Percentiles rank a stretch among this genome's conserved stretches.
Conservation (phyloP, 1,140 invertebrate species). For the Nasonia giraulti region DNA sequence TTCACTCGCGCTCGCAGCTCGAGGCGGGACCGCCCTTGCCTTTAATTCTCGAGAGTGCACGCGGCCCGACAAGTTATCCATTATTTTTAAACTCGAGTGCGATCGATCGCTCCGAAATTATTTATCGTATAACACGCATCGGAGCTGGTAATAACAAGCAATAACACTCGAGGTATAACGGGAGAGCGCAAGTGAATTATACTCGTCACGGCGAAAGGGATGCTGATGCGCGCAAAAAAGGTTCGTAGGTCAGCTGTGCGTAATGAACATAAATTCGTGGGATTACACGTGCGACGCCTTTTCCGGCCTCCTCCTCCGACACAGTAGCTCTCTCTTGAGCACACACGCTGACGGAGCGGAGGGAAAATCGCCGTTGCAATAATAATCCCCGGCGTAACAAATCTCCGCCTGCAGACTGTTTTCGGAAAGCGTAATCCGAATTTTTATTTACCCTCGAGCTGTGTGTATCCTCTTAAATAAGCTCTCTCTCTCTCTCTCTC, state of each 20-base stretch:
- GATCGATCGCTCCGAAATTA: no score
- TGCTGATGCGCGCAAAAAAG: background rate
- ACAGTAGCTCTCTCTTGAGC: background rate
- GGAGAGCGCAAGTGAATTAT: background rate
- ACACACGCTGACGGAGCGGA: background rate
- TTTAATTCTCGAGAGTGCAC: background rate
- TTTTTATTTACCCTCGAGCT: background rate
- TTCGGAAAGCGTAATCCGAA: background rate
- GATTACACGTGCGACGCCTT: constrained; percentile 19
- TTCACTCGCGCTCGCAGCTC: background rate
- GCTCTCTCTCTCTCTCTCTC: no score
- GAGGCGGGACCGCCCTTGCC: background rate
- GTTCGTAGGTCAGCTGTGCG: no score
- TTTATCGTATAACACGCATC: background rate
- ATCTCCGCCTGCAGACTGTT: background rate
- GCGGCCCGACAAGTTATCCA: background rate
- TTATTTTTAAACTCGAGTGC: background rate
- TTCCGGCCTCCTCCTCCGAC: background rate
- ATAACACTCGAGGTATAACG: background rate
- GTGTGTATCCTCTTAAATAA: background rate
- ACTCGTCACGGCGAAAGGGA: background rate
- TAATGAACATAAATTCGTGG: constrained; percentile 19
- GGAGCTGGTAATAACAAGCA: background rate
- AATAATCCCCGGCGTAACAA: constrained; percentile 5
- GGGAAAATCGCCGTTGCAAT: background rate